Percentiles rank a stretch among this genome's conserved stretches.
phyloP scores from a whole-genome alignment of 2,888 invertebrate species.

The Napeogenes inachia region DNA sequence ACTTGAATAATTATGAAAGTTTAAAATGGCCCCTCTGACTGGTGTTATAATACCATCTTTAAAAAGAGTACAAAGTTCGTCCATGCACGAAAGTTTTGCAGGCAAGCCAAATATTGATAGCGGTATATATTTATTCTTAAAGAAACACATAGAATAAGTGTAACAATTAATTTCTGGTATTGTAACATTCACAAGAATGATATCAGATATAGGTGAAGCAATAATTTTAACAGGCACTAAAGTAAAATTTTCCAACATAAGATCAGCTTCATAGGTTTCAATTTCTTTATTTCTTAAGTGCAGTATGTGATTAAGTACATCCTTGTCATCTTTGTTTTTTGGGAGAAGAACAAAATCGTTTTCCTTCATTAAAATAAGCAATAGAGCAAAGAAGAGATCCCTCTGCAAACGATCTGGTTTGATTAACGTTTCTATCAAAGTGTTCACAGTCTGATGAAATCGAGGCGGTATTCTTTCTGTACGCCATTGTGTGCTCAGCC shows the following conservation, averaged over 20 bases:
- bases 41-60: constrained; percentile 41
- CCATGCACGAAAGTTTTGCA: constrained; percentile 32
- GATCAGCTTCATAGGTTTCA: constrained; percentile 33
- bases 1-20: constrained; percentile 36
- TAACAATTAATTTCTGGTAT: constrained; percentile 34
- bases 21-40: constrained; percentile 39
- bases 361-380: constrained; percentile 47
- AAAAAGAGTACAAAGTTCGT: constrained; percentile 33
- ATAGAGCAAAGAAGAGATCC: constrained; percentile 46
- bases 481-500: constrained; percentile 32
- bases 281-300: constrained; percentile 23
- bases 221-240: constrained; percentile 39
- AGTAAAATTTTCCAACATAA: constrained; percentile 37
- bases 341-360: constrained; percentile 37
- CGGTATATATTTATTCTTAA: constrained; percentile 32
- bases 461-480: constrained; percentile 38
- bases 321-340: background rate
- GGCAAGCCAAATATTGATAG: constrained; percentile 37
- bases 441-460: constrained; percentile 40
- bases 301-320: constrained; percentile 37
- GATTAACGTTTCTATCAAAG: constrained; percentile 47
- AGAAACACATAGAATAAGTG: constrained; percentile 41
- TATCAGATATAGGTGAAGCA: constrained; percentile 35
- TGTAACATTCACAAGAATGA: constrained; percentile 40
- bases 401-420: constrained; percentile 47